phyloP scores from a whole-genome alignment of 2,797 vertebrate genomes.

The Rhadinocentrus ornatus region DNA sequence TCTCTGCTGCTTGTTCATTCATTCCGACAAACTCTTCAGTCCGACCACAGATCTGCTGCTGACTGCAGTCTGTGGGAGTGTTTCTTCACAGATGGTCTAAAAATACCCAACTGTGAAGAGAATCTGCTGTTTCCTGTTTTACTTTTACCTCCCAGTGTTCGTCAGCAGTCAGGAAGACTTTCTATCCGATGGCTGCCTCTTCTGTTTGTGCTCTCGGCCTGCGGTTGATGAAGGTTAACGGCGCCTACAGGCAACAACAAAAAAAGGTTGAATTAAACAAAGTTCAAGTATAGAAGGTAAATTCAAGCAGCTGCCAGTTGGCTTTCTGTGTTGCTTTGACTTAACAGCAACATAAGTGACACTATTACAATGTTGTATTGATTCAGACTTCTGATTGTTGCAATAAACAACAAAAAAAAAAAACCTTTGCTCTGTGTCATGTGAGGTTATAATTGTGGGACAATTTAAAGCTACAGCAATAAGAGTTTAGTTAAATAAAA shows the following conservation, averaged over 20 bases:
- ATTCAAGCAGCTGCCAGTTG: not conserved
- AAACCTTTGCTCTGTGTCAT: not conserved
- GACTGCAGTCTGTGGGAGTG: conserved; percentile 19
- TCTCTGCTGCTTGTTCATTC: not conserved
- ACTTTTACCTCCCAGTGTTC: conserved; percentile 5
- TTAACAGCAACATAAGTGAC: not conserved
- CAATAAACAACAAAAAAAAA: not conserved
- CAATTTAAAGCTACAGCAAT: not conserved
- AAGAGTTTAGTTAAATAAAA: not conserved
- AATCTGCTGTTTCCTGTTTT: conserved; percentile 33
- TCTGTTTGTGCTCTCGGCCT: conserved; percentile 3
- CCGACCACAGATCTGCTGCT: conserved; percentile 2
- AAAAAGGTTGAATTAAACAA: not conserved
- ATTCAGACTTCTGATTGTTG: not conserved
- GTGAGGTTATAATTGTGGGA: not conserved
- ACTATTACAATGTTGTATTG: not conserved
- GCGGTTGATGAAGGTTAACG: not conserved
- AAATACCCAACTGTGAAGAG: conserved; percentile 29
- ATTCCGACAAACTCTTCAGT: conserved; percentile 6
- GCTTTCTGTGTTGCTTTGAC: not conserved
- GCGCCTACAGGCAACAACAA: conserved; percentile 8
- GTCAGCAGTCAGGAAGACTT: not conserved
- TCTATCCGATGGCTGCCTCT: not conserved
- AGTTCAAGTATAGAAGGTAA: not conserved
- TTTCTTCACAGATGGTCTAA: conserved; percentile 25